These are phyloP conservation scores for Teleogryllus oceanicus DNA, from an alignment of 2,888 invertebrate species.

Conservation along the genomic window DNA sequence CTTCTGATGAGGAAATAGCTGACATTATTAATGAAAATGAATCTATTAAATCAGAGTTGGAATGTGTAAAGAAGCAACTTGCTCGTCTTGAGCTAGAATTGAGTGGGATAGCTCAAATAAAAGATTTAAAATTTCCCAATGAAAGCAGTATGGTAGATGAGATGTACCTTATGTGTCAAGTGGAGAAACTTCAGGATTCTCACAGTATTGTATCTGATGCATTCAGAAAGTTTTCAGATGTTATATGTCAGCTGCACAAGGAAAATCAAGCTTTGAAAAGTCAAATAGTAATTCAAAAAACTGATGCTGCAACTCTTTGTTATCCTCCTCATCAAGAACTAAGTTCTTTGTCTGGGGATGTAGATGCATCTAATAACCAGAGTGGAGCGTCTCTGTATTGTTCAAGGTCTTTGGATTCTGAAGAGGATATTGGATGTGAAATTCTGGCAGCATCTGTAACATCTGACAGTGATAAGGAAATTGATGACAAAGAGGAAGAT, in stretches of 20 bases:
- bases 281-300: not conserved
- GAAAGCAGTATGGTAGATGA: not conserved
- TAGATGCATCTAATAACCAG: not conserved
- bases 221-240: not conserved
- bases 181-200: not conserved
- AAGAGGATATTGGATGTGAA: not conserved
- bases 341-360: not conserved
- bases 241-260: not conserved
- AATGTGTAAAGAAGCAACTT: slow-evolving; percentile 1
- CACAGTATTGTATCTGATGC: slow-evolving; percentile 7
- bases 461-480: not conserved
- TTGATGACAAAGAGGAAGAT: not conserved
- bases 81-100: not conserved
- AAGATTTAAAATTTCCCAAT: not conserved
- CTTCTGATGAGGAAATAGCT: not conserved
- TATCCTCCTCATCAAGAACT: not conserved
- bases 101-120: not conserved
- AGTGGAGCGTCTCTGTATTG: not conserved
- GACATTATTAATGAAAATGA: slow-evolving; percentile 6
- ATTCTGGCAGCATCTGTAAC: not conserved
- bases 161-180: not conserved
- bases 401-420: slow-evolving; percentile 5
- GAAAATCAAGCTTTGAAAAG: slow-evolving; percentile 2
- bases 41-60: not conserved
- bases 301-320: not conserved